Evolutionary conservation across 2,797 vertebrate genomes (phyloP).

Genomic region (Jordanella pulchra): DNA sequence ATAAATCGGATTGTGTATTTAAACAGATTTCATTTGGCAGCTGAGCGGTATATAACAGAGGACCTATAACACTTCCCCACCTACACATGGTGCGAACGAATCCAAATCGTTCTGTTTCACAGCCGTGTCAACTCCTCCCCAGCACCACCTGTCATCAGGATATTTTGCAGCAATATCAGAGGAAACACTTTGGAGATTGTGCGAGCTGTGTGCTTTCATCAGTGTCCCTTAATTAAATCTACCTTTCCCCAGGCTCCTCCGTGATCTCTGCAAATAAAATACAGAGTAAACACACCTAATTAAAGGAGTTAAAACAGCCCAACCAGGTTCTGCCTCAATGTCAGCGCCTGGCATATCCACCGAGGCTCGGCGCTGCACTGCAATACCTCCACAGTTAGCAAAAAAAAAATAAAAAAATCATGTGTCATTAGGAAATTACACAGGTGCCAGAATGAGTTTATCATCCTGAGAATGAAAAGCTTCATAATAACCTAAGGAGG

Average conservation of each 20-base stretch:
- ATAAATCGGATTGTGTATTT: slow-evolving; percentile 31
- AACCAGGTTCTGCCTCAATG: slow-evolving; percentile 63
- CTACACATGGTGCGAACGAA: slow-evolving; percentile 73
- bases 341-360: slow-evolving; percentile 59
- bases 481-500: slow-evolving; percentile 84
- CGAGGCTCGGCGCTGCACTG: slow-evolving; percentile 51
- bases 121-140: slow-evolving; percentile 73
- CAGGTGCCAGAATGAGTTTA: slow-evolving; percentile 86
- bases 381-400: slow-evolving; percentile 65
- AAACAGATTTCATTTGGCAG: slow-evolving; percentile 53
- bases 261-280: slow-evolving; percentile 80
- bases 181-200: slow-evolving; percentile 76
- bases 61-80: slow-evolving; percentile 70
- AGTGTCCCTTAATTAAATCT: slow-evolving; percentile 84
- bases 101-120: slow-evolving; percentile 72
- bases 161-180: slow-evolving; percentile 78
- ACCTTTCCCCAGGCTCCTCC: slow-evolving; percentile 77
- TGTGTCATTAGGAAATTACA: slow-evolving; percentile 87
- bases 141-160: slow-evolving; percentile 76
- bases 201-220: slow-evolving; percentile 80
- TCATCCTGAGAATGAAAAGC: slow-evolving; percentile 83
- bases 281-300: slow-evolving; percentile 79
- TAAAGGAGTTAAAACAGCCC: slow-evolving; percentile 78
- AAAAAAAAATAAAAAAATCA: slow-evolving; percentile 63
- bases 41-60: slow-evolving; percentile 56